A percentile compares a stretch with the other conserved stretches of the same genome.
Conservation (phyloP, 2,888 invertebrate genomes). For the Xanthorhoe spadicearia region DNA sequence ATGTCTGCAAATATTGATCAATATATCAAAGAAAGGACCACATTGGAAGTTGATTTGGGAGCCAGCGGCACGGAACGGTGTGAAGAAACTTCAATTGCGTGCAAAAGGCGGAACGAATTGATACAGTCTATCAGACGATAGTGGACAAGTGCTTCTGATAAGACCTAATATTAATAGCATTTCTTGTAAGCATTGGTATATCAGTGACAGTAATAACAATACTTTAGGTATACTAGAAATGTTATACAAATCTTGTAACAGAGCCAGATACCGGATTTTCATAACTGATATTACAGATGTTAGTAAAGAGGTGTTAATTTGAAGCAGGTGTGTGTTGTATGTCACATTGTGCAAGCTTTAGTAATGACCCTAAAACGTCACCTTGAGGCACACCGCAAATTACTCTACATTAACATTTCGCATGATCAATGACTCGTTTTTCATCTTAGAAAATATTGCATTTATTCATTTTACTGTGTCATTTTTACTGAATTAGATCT, state of each 20-base stretch:
- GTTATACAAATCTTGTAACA: background rate
- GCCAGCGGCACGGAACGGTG: constrained; percentile 23
- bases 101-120: constrained; percentile 48
- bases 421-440: background rate
- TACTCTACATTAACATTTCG: background rate
- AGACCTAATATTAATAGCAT: background rate
- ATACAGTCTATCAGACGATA: constrained; percentile 30
- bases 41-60: constrained; percentile 17
- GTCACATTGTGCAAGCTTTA: background rate
- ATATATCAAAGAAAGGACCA: constrained; percentile 16
- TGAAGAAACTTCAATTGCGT: constrained; percentile 49
- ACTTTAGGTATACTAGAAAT: background rate
- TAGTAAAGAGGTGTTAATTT: background rate
- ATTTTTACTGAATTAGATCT: background rate
- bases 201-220: background rate
- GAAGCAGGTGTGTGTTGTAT: background rate
- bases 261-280: background rate
- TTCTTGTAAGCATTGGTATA: background rate
- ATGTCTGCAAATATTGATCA: background rate
- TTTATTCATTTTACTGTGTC: background rate
- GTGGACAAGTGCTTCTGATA: constrained; percentile 12
- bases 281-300: background rate
- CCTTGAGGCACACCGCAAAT: background rate
- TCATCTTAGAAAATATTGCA: background rate
- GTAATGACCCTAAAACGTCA: background rate